Percentiles rank a stretch among this genome's conserved stretches.
These are phyloP conservation scores for Cyprinus carpio DNA, from an alignment of 2,113 vertebrate genomes.

Conservation along the genomic window DNA sequence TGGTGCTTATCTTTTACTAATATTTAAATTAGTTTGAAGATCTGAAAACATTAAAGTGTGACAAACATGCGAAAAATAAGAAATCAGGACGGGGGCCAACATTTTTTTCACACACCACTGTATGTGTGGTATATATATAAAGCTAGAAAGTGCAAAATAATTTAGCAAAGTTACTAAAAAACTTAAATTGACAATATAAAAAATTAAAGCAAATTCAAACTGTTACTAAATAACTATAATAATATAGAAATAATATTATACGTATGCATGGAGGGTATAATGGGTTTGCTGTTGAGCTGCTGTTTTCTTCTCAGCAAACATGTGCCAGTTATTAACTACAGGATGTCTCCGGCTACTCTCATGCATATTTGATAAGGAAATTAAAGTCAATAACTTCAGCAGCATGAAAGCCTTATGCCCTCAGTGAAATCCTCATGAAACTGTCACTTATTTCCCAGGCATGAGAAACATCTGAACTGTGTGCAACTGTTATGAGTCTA, in stretches of 20 bases:
- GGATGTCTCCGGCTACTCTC: background rate
- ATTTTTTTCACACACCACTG: too few relatives aligned
- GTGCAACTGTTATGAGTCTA: background rate
- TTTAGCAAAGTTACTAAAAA: too few relatives aligned
- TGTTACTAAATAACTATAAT: background rate
- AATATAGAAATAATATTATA: background rate
- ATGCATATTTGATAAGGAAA: background rate
- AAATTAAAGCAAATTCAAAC: background rate
- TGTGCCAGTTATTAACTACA: too few relatives aligned
- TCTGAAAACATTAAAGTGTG: too few relatives aligned
- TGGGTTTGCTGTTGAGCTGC: background rate
- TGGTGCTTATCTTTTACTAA: too few relatives aligned
- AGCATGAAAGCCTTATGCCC: background rate
- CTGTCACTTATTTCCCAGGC: background rate
- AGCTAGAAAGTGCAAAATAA: too few relatives aligned
- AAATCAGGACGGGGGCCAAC: too few relatives aligned
- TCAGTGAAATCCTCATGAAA: background rate
- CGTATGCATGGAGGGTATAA: background rate
- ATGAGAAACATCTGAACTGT: background rate
- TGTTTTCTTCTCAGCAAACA: background rate
- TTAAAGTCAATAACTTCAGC: background rate
- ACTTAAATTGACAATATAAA: background rate
- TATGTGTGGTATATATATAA: too few relatives aligned
- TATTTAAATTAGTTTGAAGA: too few relatives aligned
- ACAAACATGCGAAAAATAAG: too few relatives aligned